Base-by-base conservation (phyloP, 2,888 invertebrate genomes). In the Sthenelais limicola region DNA sequence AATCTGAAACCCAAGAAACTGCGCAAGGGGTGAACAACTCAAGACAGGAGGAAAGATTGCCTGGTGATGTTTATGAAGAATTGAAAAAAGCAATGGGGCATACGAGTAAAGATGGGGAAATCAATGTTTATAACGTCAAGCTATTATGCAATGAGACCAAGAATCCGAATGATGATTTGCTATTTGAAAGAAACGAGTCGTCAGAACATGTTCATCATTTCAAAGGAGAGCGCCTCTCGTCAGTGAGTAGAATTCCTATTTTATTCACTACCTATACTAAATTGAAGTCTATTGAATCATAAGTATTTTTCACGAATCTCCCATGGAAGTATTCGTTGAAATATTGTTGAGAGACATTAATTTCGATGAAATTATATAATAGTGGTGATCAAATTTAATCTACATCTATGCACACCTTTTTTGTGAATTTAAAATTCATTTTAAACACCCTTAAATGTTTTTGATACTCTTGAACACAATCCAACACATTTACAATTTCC, bases 161-260 rank as follows among this genome's bases (percentile, higher is more conserved):
- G 15, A 35, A 32, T 24, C 35, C 35, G 1, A 43, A 38, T 24
- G 26, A 24, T 21, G 38, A 62, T 24, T 43, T 62, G 4, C 62
- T 62, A 15, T n/a, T 12, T 38, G 35, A 18, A 21, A 15, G 9
- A 2, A 1, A 21, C 12, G 38, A 21, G 9, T 26, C 62, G 3
- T 24, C 35, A 9, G 38, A 35, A 12, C n/a, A 35, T 7, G 62
- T 62, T 24, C 35, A 62, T 24, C 62, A 38, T 43, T 62, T 62
- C 62, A 62, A 38, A 7, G 62, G 62, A 21, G 5, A 62, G 3
- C 35, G 62, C 15, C 3, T 62, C 15, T 24, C 62, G 1, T 9
- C 9, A 24, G 62, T 62, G 15, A n/a, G 62, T 35, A 30, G 5
- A 28, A 24, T n/a, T 7, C 51, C 7, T 7, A 51, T n/a, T n/a